Conservation (phyloP, 2,113 vertebrate species). For the Albula goreensis region DNA sequence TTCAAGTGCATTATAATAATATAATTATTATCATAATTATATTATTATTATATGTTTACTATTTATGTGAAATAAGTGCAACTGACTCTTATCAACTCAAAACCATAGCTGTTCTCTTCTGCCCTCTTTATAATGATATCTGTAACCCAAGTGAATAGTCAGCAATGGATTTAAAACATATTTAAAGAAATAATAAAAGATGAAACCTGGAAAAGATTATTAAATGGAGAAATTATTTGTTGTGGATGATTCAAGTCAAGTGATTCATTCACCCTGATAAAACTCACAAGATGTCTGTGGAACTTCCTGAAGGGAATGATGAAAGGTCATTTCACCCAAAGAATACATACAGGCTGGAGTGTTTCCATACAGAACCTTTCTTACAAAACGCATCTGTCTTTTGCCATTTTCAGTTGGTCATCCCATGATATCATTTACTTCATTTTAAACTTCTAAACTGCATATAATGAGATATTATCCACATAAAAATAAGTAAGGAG, state of each 20-base stretch:
- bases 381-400: neutral
- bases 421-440: neutral
- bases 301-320: neutral
- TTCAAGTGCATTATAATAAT: no score
- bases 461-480: neutral
- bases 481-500: neutral
- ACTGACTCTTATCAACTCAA: no score
- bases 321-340: neutral
- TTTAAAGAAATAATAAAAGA: neutral
- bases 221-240: neutral
- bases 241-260: conserved; percentile 11
- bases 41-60: no score
- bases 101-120: no score
- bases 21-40: no score
- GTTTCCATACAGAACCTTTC: neutral
- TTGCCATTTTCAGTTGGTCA: neutral
- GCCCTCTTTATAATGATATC: no score
- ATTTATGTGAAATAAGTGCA: no score
- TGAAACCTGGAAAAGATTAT: neutral
- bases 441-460: neutral
- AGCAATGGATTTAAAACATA: neutral
- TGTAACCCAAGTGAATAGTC: neutral
- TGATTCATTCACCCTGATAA: conserved; percentile 1
- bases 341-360: neutral
- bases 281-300: conserved; percentile 1